Evolutionary conservation across 2,888 invertebrate genomes (phyloP), one percentile per base, ranked within the genome.

Genomic region (Amblyjoppa proteus): DNA sequence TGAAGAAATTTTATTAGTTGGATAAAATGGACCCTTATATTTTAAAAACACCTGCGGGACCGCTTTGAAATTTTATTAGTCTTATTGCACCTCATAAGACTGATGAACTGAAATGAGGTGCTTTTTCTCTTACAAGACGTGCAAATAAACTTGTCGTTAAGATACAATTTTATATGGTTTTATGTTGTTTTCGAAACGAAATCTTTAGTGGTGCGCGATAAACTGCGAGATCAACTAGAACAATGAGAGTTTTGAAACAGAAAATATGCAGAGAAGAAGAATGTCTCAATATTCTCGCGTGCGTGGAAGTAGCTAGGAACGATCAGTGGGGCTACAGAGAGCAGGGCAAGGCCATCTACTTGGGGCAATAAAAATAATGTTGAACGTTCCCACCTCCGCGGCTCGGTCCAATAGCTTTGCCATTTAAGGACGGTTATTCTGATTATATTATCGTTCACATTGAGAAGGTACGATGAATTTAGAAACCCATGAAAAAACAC

Each of bases 281-380:
- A 58, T 9, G 25, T 13, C 31, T 70, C 25, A 66, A 28, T 38
- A 34, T n/a, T 70, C 66, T 11, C 11, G 20, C 64, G 76, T 66
- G 74, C 61, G 83, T 75, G 28, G 70, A 71, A 53, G 25, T 56
- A 45, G 20, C 70, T 51, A 71, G 20, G 74, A 79, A 66, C 68
- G 85, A 83, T 75, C 79, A 80, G 82, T 76, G 81, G 77, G 76
- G 81, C 31, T 81, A 56, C 81, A 56, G 77, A 34, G 79, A 81
- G 25, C 80, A 68, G 87, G 38, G 83, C 85, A 83, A 87, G 87
- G 85, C 80, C 77, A 80, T 83, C 83, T 76, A 81, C 79, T 83
- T 66, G 87, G 51, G 77, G 85, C 79, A 83, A 81, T 74, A 74
- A 64, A 69, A 85, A 70, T 53, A 74, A 85, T 87, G 82, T 81